These are phyloP conservation scores for Pangasianodon hypophthalmus DNA, from an alignment of 2,113 vertebrate species.

Conservation along the genomic window DNA sequence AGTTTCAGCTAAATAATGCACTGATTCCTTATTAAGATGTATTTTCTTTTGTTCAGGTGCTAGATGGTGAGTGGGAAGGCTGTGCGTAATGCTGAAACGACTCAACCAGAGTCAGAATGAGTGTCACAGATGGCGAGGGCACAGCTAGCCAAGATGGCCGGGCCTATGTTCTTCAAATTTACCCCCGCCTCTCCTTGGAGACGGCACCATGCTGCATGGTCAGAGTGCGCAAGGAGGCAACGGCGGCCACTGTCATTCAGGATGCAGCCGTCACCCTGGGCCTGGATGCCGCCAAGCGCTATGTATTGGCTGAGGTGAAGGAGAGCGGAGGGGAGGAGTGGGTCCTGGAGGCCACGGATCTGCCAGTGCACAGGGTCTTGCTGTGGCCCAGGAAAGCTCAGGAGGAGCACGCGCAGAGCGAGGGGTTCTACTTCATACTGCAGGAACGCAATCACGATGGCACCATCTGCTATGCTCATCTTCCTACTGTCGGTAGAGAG, in stretches of 20 bases:
- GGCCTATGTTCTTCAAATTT: conserved; percentile 87
- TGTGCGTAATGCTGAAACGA: conserved; percentile 84
- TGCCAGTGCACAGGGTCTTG: conserved; percentile 89
- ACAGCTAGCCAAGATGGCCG: conserved; percentile 76
- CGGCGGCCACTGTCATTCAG: conserved; percentile 83
- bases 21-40: background rate
- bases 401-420: conserved; percentile 82
- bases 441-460: conserved; percentile 90
- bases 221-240: conserved; percentile 87
- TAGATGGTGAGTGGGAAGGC: conserved; percentile 70
- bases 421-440: conserved; percentile 93
- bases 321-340: conserved; percentile 95
- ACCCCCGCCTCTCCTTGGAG: conserved; percentile 80
- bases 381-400: conserved; percentile 95
- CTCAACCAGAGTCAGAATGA: conserved; percentile 86
- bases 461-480: conserved; percentile 83
- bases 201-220: conserved; percentile 78
- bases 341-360: conserved; percentile 89
- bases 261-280: conserved; percentile 77
- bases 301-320: conserved; percentile 93
- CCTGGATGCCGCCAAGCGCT: conserved; percentile 81
- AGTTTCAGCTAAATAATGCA: background rate
- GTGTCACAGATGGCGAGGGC: conserved; percentile 84
- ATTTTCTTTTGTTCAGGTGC: conserved; percentile 68
- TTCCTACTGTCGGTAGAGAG: conserved; percentile 78